Base-by-base conservation (phyloP, 2,888 invertebrate genomes). In the Cheilosia vulpina region DNA sequence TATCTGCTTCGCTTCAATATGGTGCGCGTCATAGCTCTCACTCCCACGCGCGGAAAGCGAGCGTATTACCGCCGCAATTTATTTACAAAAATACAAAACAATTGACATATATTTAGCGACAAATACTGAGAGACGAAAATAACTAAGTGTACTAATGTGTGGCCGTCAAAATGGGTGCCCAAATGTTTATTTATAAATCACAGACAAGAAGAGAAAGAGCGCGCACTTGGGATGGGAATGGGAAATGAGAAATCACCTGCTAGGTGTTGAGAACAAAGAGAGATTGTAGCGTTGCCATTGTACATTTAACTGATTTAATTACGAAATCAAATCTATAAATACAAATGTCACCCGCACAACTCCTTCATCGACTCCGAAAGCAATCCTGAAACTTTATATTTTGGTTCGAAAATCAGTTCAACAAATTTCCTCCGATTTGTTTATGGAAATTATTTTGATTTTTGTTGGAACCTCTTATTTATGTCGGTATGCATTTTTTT, bases 21-120 rank as follows among this genome's bases (percentile, higher is more conserved):
- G 69, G 7, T 15, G 50, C 2, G 31, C 15, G 34, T 69, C 69
- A 58, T 60, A 41, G 9, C 19, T 50, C 47, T 17, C 38, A 71
- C 1, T 50, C 50, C 2, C 62, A 63, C 65, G 76, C 79, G 38
- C 78, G 50, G 78, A 58, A 75, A 52, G 24, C 27, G 17, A 58
- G 55, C 50, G 34, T 7, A 73, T 73, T 50, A 34, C 27, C 21
- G 41, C n/a, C 43, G 38, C 52, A 57, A 55, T 55, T 65, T 75
- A 65, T 63, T 55, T 34, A 45, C 53, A 78, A 38, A 50, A 52
- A 53, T 45, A 78, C 17, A 58, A 53, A 19, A 68, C 76, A 76
- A 76, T 60, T 38, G 55, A 65, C 45, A 65, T 75, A 65, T 65
- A 65, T 75, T 75, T 65, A 75, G 73, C 31, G 47, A 76, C 66